Evolutionary conservation across 2,113 vertebrate species (phyloP), one percentile per base, ranked within the genome.

Genomic region (Pelusios castaneus): DNA sequence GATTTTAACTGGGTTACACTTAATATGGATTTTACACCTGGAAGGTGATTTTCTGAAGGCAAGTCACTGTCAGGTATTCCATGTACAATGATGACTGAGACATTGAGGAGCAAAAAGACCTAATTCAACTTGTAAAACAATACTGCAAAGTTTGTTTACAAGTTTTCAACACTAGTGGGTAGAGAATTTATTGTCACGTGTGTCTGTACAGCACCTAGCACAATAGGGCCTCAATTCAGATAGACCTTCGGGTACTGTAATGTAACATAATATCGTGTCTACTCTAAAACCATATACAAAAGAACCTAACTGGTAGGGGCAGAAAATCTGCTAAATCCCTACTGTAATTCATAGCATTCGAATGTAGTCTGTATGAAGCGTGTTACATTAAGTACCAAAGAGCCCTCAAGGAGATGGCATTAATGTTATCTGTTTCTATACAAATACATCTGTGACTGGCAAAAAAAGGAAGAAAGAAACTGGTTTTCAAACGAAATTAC

Each of bases 261-360:
- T 4, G 79, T 25, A 13, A 38, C 31, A 38, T 2, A 0, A 0
- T 4, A 14, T 55, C n/a, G 21, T 21, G 41, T 60, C 82, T 77
- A 9, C 8, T 70, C 19, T 70, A 70, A 29, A 73, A 8, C 75
- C 75, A 90, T 29, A 47, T 51, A 84, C 10, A 76, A n/a, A 86
- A 2, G 82, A 81, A 89, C 34, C 47, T 0, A 79, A 85, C 52
- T n/a, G 14, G 55, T 45, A 63, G 78, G 25, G 45, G n/a, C 49
- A 83, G 78, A 87, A 91, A 21, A 67, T 1, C 45, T 1, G 19
- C 52, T 1, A 84, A 82, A 21, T 55, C 88, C 54, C 45, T 29
- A 17, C 17, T 38, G 8, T 1, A 83, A 11, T 22, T 70, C 3
- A 43, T 6, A 3, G 1, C 34, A 56, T 27, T 9, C 81, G 17